Conservation (phyloP, 1,140 invertebrate species). For the Aphaenogaster rudis region DNA sequence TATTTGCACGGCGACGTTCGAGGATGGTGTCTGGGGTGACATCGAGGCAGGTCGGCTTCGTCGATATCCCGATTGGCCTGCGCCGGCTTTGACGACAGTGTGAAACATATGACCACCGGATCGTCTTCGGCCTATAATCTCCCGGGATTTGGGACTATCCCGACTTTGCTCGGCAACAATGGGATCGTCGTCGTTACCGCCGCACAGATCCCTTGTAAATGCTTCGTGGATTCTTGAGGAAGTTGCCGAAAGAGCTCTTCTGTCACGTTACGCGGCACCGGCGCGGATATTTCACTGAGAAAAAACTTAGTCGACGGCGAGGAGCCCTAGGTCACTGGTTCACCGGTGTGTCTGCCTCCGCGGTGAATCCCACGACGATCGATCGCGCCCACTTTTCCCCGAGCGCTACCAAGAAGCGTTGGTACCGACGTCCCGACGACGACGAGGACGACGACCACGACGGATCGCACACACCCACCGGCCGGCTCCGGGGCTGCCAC, state of each 20-base stretch:
- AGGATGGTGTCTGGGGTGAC: background rate
- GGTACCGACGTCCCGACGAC: constrained; percentile 50
- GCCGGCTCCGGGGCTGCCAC: constrained; percentile 17
- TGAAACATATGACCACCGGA: constrained; percentile 48
- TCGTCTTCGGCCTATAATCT: background rate
- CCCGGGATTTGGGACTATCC: background rate
- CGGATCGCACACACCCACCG: constrained; percentile 39
- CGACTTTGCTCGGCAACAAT: background rate
- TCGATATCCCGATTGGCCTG: constrained; percentile 8
- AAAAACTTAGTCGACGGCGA: constrained; percentile 1
- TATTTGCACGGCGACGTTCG: background rate
- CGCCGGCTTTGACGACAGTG: constrained; percentile 8
- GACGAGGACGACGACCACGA: constrained; percentile 39
- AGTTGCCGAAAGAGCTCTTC: background rate
- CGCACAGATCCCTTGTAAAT: background rate
- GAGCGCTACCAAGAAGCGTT: constrained; percentile 37
- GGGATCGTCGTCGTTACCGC: background rate
- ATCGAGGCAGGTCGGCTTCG: constrained; percentile 8
- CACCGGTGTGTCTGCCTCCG: constrained; percentile 9
- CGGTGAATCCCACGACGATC: constrained; percentile 18
- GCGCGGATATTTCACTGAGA: background rate
- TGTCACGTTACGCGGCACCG: background rate
- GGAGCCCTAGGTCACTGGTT: constrained; percentile 23
- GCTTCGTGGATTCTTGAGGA: background rate
- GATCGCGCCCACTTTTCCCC: constrained; percentile 13